Evolutionary conservation across 2,888 invertebrate species (phyloP).

Genomic region (Balanococcus diminutus): DNA sequence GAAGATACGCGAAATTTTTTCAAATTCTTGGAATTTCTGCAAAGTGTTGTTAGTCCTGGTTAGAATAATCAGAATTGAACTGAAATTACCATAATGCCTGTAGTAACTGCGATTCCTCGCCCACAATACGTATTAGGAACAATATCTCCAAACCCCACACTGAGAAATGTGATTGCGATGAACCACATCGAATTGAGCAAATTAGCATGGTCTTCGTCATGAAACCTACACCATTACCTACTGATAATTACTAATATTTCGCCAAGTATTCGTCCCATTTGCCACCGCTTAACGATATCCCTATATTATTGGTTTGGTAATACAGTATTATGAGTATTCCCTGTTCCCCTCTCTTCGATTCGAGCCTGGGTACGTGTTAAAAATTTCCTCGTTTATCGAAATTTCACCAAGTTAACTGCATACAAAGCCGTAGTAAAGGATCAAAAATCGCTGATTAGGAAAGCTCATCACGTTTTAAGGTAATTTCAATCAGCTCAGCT

Average conservation of each 20-base stretch:
- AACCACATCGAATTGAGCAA: conserved; percentile 99
- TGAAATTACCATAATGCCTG: conserved; percentile 96
- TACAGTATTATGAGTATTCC: too few relatives aligned
- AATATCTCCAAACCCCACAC: conserved; percentile 99
- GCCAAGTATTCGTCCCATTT: conserved; percentile 39
- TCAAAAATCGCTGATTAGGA: neutral
- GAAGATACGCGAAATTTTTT: neutral
- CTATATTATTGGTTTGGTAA: neutral
- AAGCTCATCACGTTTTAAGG: too few relatives aligned
- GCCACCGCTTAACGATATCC: conserved; percentile 26
- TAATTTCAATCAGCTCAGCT: conserved; percentile 2
- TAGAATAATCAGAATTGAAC: neutral
- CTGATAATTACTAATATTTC: conserved; percentile 53
- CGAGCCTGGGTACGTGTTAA: too few relatives aligned
- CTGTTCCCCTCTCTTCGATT: too few relatives aligned
- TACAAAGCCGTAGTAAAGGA: neutral
- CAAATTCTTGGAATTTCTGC: conserved; percentile 23
- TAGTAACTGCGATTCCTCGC: conserved; percentile 97
- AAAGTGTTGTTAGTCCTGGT: neutral
- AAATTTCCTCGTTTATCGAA: too few relatives aligned
- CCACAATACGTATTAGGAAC: conserved; percentile 99
- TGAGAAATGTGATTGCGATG: conserved; percentile 99
- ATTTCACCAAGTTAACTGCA: neutral
- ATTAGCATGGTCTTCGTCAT: conserved; percentile 98
- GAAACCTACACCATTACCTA: conserved; percentile 73